A percentile compares a stretch with the other conserved stretches of the same genome.
Conservation (phyloP, 2,888 invertebrate genomes). For the Thecocarcelia acutangulata region DNA sequence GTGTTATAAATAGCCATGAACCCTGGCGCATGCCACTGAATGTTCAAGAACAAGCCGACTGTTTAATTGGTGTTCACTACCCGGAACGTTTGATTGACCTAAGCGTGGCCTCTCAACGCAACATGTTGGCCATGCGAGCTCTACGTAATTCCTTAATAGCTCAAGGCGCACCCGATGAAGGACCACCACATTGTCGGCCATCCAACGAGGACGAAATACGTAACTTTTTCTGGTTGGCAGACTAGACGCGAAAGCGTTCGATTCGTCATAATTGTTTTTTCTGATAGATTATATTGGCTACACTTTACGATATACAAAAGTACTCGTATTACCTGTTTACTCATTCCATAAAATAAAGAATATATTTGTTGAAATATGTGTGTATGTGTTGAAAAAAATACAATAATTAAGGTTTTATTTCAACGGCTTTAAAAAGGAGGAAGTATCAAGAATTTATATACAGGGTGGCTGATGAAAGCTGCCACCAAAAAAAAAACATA, state of each 20-base stretch:
- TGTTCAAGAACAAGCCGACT: constrained; percentile 84
- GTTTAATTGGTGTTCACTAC: constrained; percentile 86
- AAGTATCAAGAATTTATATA: too few relatives aligned
- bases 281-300: too few relatives aligned
- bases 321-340: too few relatives aligned
- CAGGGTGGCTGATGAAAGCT: too few relatives aligned
- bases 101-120: constrained; percentile 82
- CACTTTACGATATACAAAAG: too few relatives aligned
- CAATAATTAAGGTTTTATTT: too few relatives aligned
- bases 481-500: too few relatives aligned
- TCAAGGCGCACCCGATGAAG: constrained; percentile 79
- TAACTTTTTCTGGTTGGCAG: constrained; percentile 80
- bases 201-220: constrained; percentile 86
- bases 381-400: too few relatives aligned
- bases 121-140: constrained; percentile 82
- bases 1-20: constrained; percentile 82
- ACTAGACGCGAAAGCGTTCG: constrained; percentile 58
- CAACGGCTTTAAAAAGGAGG: too few relatives aligned
- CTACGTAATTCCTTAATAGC: constrained; percentile 78
- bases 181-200: constrained; percentile 86
- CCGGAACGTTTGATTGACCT: constrained; percentile 87
- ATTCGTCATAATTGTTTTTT: neutral
- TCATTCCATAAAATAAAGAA: too few relatives aligned
- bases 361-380: too few relatives aligned
- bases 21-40: constrained; percentile 87